Percentiles rank a stretch among this genome's conserved stretches.
Evolutionary conservation across 2,888 invertebrate species (phyloP).

Genomic region (Elmis aenea): DNA sequence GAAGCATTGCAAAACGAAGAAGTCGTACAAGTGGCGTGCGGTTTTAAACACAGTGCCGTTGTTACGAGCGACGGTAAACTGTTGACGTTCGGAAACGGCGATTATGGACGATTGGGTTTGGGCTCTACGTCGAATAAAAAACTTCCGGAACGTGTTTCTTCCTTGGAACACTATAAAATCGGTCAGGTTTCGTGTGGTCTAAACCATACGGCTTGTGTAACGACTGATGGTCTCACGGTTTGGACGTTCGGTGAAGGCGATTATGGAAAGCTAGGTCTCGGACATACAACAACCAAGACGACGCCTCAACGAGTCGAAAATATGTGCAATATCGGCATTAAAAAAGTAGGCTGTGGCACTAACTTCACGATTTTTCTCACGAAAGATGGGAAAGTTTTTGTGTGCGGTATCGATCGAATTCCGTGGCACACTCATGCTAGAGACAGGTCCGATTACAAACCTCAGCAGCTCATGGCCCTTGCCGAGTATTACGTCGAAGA

Average conservation of each 20-base stretch:
- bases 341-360: slow-evolving; percentile 59
- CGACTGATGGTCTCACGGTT: slow-evolving; percentile 53
- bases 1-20: slow-evolving; percentile 59
- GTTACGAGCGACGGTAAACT: slow-evolving; percentile 60
- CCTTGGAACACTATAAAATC: slow-evolving; percentile 49
- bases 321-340: slow-evolving; percentile 51
- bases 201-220: slow-evolving; percentile 59
- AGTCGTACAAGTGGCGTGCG: slow-evolving; percentile 57
- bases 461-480: slow-evolving; percentile 50
- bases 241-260: slow-evolving; percentile 65
- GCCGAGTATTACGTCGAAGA: slow-evolving; percentile 52
- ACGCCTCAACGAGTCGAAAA: slow-evolving; percentile 52
- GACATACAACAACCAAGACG: slow-evolving; percentile 46
- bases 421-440: slow-evolving; percentile 54
- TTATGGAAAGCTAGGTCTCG: slow-evolving; percentile 56
- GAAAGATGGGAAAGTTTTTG: slow-evolving; percentile 53
- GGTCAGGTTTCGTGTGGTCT: slow-evolving; percentile 58
- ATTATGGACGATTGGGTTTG: slow-evolving; percentile 57
- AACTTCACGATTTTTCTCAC: slow-evolving; percentile 61
- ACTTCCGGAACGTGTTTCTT: slow-evolving; percentile 53
- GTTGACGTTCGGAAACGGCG: slow-evolving; percentile 62
- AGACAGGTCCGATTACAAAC: slow-evolving; percentile 49
- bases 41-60: slow-evolving; percentile 61
- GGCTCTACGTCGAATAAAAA: slow-evolving; percentile 59
- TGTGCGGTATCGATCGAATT: slow-evolving; percentile 57